These are phyloP conservation scores for Drosophila sproati DNA, from an alignment of 1,140 invertebrate genomes.

Conservation along the genomic window DNA sequence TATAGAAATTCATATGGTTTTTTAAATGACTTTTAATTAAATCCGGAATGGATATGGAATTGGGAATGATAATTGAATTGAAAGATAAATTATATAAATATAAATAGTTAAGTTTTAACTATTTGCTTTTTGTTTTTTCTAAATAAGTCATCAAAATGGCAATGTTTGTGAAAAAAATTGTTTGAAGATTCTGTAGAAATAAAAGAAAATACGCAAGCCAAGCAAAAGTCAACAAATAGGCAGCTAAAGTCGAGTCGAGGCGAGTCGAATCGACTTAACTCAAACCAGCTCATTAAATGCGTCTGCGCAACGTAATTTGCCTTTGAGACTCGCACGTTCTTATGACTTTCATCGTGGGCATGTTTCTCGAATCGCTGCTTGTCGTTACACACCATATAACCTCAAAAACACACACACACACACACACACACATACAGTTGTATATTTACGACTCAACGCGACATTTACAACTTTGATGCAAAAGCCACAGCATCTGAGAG, in stretches of 20 bases:
- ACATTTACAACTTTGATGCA: conserved; percentile 84
- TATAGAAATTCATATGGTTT: too few relatives aligned
- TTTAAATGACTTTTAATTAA: too few relatives aligned
- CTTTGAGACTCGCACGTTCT: conserved; percentile 77
- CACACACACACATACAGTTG: conserved; percentile 9
- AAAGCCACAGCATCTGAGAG: conserved; percentile 47
- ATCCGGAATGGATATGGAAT: too few relatives aligned
- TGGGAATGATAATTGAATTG: too few relatives aligned
- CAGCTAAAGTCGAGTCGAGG: conserved; percentile 7
- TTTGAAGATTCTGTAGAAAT: conserved; percentile 4
- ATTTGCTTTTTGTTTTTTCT: neutral
- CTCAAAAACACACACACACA: conserved; percentile 17
- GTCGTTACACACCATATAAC: conserved; percentile 65
- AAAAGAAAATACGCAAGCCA: conserved; percentile 30
- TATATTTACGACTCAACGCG: conserved; percentile 74
- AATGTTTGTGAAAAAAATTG: conserved; percentile 27
- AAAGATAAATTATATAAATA: too few relatives aligned
- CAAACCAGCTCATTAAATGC: conserved; percentile 72
- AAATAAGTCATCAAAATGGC: conserved; percentile 56
- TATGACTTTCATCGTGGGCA: conserved; percentile 36
- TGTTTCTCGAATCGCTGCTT: conserved; percentile 44
- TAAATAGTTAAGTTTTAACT: too few relatives aligned
- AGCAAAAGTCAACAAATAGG: conserved; percentile 38
- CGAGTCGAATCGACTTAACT: conserved; percentile 6
- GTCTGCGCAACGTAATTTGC: conserved; percentile 80